Base-by-base conservation (phyloP, 2,888 invertebrate species). In the Gymnocheta viridis region DNA sequence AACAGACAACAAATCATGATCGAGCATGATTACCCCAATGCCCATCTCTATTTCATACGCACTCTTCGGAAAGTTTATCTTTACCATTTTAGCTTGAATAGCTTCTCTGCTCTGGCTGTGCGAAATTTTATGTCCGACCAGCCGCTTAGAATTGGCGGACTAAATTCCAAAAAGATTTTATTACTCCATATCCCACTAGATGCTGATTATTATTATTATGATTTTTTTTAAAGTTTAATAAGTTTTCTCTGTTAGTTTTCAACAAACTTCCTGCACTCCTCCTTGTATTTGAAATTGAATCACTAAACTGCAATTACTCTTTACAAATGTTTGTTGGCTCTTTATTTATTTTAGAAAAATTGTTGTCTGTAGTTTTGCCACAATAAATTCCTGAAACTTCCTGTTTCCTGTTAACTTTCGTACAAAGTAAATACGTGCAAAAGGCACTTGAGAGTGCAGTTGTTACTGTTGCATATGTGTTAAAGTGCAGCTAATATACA, bases 401-500 rank as follows among this genome's bases (percentile, higher is more conserved):
- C 47, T 4, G 41, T 76, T 76, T 58, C 58, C 66, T 56, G 47
- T 67, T 76, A 56, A 66, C 54, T 51, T 58, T 17, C 62, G 41
- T 32, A 67, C 47, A 62, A 22, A 22, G 32, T 22, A 10, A 24
- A 47, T 51, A 49, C 35, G 29, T 35, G 49, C n/a, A 24, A 24
- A 7, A 3, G 12, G 4, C 1, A 4, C 19, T 22, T 22, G 12
- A 22, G 35, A 5, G 22, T 41, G 24, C 24, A 19, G 14, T 47
- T 51, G 49, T 22, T 54, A 41, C 44, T 9, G 24, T 58, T 67
- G 64, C 58, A 47, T n/a, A n/a, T n/a, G n/a, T 67, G 67, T 44
- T 58, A 49, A 77, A 67, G 49, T 60, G 49, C 27, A 77, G 67
- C 60, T 77, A 77, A 67, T 77, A 67, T 77, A n/a, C 67, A 77